Percentiles rank a stretch among this genome's conserved stretches.
Evolutionary conservation across 1,140 invertebrate genomes (phyloP).

Genomic region (Paracyclopina nana): DNA sequence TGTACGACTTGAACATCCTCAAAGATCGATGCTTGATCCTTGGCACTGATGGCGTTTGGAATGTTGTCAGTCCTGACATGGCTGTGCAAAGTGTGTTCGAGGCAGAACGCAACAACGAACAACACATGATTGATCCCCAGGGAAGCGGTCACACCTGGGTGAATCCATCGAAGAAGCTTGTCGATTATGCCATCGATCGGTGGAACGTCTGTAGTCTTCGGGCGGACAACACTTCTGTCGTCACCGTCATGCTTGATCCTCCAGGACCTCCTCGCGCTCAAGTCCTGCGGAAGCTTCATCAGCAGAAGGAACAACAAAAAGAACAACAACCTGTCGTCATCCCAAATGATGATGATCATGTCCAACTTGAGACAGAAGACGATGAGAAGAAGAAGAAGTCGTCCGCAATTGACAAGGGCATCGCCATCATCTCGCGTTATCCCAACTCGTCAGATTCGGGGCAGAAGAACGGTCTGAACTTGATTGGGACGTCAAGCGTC

Average conservation of each 20-base stretch:
- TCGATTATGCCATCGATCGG: constrained; percentile 55
- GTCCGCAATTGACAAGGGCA: too few species aligned
- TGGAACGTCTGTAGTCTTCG: constrained; percentile 49
- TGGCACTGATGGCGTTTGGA: constrained; percentile 90
- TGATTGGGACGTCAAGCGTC: background rate
- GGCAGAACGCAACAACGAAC: constrained; percentile 58
- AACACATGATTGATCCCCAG: constrained; percentile 24
- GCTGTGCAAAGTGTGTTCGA: constrained; percentile 65
- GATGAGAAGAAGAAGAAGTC: too few species aligned
- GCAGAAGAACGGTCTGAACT: background rate
- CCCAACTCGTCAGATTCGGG: background rate
- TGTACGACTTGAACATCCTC: constrained; percentile 58
- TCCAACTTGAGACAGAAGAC: too few species aligned
- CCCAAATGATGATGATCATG: too few species aligned
- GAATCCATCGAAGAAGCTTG: constrained; percentile 74
- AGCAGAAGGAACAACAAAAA: too few species aligned
- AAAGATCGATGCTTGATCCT: constrained; percentile 69
- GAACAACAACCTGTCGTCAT: too few species aligned
- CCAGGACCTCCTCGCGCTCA: constrained; percentile 46
- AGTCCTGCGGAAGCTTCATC: constrained; percentile 19
- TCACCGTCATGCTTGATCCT: constrained; percentile 77
- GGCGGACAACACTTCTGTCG: constrained; percentile 85
- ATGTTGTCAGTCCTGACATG: constrained; percentile 62
- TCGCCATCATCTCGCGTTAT: background rate
- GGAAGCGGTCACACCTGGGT: constrained; percentile 36